phyloP scores from a whole-genome alignment of 2,113 vertebrate genomes.

The Phalacrocorax pelagicus region DNA sequence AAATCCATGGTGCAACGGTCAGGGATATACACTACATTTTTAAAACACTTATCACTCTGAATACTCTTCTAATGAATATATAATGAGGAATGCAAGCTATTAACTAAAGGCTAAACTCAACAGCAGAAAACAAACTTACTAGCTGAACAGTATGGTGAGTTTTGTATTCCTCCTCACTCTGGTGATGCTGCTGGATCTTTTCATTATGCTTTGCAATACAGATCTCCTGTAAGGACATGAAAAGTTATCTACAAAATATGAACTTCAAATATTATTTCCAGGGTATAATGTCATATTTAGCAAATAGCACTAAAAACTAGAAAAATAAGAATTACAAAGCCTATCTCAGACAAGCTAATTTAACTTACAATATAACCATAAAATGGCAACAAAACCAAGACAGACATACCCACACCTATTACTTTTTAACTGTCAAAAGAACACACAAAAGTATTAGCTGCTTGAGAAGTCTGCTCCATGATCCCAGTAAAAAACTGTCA shows the following conservation, averaged over 20 bases:
- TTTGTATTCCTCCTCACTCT: constrained; percentile 68
- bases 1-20: not conserved
- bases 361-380: not conserved
- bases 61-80: not conserved
- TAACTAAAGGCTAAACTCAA: not conserved
- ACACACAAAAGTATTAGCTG: not conserved
- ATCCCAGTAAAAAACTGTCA: not conserved
- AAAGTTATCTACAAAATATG: not conserved
- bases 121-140: constrained; percentile 67
- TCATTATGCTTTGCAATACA: constrained; percentile 93
- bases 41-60: not conserved
- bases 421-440: not conserved
- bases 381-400: not conserved
- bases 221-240: constrained; percentile 84
- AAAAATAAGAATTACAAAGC: not conserved
- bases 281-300: not conserved
- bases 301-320: not conserved
- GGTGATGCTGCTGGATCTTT: constrained; percentile 85
- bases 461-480: not conserved
- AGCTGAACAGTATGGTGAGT: constrained; percentile 73
- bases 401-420: not conserved
- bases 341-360: not conserved
- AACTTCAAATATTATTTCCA: not conserved
- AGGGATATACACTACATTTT: not conserved
- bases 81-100: not conserved